These are phyloP conservation scores for Polypedilum pembai DNA, from an alignment of 1,140 invertebrate species.

Conservation along the genomic window DNA sequence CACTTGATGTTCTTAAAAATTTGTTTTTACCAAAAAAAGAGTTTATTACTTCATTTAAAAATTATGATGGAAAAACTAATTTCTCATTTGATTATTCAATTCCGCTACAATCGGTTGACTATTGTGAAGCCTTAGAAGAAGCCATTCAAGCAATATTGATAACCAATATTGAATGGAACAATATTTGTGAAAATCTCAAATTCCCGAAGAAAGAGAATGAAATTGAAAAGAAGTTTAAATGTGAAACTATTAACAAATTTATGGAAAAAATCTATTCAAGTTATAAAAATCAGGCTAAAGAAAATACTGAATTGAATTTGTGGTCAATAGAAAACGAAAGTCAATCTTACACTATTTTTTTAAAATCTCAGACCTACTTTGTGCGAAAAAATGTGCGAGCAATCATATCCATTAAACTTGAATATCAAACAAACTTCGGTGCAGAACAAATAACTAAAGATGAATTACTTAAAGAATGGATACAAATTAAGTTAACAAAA, in stretches of 20 bases:
- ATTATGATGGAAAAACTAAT: background rate
- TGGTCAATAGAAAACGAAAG: background rate
- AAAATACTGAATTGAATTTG: background rate
- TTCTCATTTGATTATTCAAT: background rate
- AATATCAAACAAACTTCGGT: slow-evolving; percentile 29
- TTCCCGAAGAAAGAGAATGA: background rate
- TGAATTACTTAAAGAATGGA: slow-evolving; percentile 29
- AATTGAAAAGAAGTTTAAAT: background rate
- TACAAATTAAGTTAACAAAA: background rate
- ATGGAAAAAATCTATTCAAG: background rate
- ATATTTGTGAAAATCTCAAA: background rate
- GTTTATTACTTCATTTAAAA: background rate
- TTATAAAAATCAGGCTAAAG: background rate
- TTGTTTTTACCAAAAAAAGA: background rate
- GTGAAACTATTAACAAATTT: background rate
- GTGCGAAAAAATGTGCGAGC: background rate
- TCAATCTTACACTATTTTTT: background rate
- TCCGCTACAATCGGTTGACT: background rate
- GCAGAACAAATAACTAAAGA: slow-evolving; percentile 26
- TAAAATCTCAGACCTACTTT: too few relatives aligned
- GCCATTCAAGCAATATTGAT: background rate
- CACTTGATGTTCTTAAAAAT: background rate
- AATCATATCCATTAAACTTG: slow-evolving; percentile 25
- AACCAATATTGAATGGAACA: background rate
- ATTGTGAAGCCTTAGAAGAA: background rate